Evolutionary conservation across 2,797 vertebrate genomes (phyloP).

Genomic region (Pristis pectinata): DNA sequence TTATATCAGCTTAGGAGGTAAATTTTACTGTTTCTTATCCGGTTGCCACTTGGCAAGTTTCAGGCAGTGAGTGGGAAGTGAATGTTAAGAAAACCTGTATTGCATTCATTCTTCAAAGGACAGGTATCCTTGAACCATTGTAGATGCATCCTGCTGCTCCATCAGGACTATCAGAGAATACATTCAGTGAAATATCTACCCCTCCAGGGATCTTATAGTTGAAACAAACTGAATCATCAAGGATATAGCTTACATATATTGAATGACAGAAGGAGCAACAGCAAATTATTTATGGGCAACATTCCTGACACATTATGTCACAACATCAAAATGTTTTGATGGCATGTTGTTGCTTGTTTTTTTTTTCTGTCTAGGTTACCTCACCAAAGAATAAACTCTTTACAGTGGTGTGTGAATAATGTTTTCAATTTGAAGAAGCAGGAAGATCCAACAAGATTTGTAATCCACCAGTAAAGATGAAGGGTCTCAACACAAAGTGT

Average conservation of each 20-base stretch:
- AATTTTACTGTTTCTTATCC: not conserved
- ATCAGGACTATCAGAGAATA: not conserved
- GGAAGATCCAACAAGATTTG: not conserved
- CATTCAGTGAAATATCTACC: not conserved
- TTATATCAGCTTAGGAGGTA: not conserved
- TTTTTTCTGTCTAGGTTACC: not conserved
- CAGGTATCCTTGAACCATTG: not conserved
- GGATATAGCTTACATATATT: not conserved
- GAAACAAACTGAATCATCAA: not conserved
- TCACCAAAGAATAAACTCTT: not conserved
- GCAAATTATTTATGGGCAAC: not conserved
- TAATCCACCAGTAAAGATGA: not conserved
- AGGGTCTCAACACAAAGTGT: too few relatives aligned
- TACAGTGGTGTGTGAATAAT: not conserved
- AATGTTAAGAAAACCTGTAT: not conserved
- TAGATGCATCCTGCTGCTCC: not conserved
- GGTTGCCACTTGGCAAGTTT: not conserved
- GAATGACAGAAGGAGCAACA: not conserved
- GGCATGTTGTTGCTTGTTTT: not conserved
- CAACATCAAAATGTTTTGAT: not conserved
- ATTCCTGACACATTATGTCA: not conserved
- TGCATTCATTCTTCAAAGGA: not conserved
- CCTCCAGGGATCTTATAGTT: not conserved
- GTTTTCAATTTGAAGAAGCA: not conserved
- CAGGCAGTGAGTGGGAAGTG: not conserved